These are phyloP conservation scores for Pedionomus torquatus DNA, from an alignment of 2,113 vertebrate genomes.

Conservation along the genomic window DNA sequence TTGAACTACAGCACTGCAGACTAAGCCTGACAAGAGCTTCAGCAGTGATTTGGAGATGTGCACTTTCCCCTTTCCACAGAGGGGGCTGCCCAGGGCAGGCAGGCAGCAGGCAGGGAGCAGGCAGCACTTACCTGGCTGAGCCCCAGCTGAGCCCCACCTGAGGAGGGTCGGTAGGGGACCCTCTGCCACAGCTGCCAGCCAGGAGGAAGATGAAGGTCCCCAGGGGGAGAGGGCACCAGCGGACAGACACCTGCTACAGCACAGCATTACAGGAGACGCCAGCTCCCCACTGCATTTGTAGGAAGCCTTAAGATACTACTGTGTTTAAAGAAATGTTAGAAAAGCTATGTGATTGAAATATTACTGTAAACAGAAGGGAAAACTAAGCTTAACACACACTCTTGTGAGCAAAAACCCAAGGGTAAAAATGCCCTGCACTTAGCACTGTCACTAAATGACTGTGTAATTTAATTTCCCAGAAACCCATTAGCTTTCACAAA, in stretches of 20 bases:
- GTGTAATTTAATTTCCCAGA: constrained; percentile 81
- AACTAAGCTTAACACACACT: constrained; percentile 31
- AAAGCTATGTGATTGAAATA: constrained; percentile 37
- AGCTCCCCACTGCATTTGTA: neutral
- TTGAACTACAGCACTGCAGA: neutral
- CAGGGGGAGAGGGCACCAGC: neutral
- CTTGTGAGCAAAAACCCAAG: constrained; percentile 49
- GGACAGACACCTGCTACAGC: constrained; percentile 77
- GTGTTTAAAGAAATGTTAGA: neutral
- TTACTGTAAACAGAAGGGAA: constrained; percentile 47
- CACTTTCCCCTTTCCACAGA: neutral
- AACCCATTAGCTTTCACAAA: constrained; percentile 79
- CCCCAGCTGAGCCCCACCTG: constrained; percentile 84
- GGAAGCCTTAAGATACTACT: neutral
- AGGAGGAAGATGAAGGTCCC: neutral
- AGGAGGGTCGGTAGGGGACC: constrained; percentile 51
- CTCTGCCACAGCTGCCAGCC: constrained; percentile 30
- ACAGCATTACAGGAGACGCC: neutral
- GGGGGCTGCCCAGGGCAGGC: neutral
- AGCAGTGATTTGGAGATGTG: accelerated
- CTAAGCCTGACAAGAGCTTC: neutral
- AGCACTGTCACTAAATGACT: constrained; percentile 74
- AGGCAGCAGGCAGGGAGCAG: neutral
- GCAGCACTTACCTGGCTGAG: constrained; percentile 48
- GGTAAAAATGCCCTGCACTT: constrained; percentile 70